Evolutionary conservation across 1,140 invertebrate genomes (phyloP), one percentile per base, ranked within the genome.

Genomic region (Phenacoccus solenopsis): DNA sequence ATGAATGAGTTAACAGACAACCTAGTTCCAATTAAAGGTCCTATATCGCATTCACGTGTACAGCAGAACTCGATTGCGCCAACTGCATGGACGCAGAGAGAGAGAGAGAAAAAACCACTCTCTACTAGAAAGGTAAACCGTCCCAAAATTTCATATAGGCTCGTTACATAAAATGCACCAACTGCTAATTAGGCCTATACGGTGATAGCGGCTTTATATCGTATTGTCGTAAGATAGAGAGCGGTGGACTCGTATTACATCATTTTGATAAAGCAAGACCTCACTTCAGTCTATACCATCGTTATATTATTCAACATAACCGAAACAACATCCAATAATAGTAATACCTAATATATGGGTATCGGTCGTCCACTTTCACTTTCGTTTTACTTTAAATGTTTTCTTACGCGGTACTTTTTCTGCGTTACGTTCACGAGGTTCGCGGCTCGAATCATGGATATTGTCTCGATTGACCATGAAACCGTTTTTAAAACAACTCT

Each of bases 221-320:
- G 20, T 49, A 49, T 49, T 49, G 38, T 49, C 38, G 38, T 49
- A 49, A 10, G 20, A 49, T 5, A 32, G 5, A 32, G 38, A 49
- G 38, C 38, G 38, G 38, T 49, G 38, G 5, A 16, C 38, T 10
- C 13, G 13, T 49, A 49, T 49, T 49, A 49, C 38, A n/a, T 49
- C 38, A 49, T 16, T 3, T 49, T 49, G 38, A 49, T 49, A 49
- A 16, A 49, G 38, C 38, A 49, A 49, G 38, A 49, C 38, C 38
- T 49, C 38, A 16, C 38, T 49, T n/a, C 38, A 49, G 38, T n/a
- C 38, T 49, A 49, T 49, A n/a, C n/a, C 38, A 49, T 49, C 38
- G 38, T 49, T 49, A 49, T n/a, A n/a, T 49, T 49, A 49, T 49
- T 49, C 38, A 49, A 49, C 38, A 49, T 49, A 49, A 49, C 38